Evolutionary conservation across 92 coral and sea anemone genomes (phyloP).

Genomic region (Zoanthus solanderi): DNA sequence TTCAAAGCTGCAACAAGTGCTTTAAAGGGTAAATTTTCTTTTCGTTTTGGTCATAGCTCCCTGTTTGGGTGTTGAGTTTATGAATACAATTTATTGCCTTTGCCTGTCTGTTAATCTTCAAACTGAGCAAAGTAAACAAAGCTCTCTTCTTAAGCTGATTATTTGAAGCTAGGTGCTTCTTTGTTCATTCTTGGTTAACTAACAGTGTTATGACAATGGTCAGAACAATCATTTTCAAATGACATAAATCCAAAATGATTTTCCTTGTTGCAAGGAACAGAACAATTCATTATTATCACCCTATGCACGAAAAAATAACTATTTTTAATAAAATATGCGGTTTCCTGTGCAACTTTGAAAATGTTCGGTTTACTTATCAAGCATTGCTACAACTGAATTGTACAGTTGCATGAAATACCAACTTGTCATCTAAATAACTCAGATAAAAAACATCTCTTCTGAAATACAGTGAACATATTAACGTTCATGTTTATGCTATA

Average conservation of each 20-base stretch:
- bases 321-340: slow-evolving; percentile 40
- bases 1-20: background rate
- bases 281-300: slow-evolving; percentile 47
- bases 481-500: slow-evolving; percentile 44
- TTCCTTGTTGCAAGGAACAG: slow-evolving; percentile 48
- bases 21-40: slow-evolving; percentile 17
- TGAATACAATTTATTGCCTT: slow-evolving; percentile 14
- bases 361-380: slow-evolving; percentile 42
- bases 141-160: slow-evolving; percentile 19
- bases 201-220: slow-evolving; percentile 36
- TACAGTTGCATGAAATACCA: slow-evolving; percentile 46
- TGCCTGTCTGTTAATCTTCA: slow-evolving; percentile 21
- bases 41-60: slow-evolving; percentile 4
- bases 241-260: slow-evolving; percentile 37
- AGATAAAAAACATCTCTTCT: slow-evolving; percentile 48
- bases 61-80: background rate
- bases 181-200: slow-evolving; percentile 42
- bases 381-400: slow-evolving; percentile 50
- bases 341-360: slow-evolving; percentile 2
- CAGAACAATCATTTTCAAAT: slow-evolving; percentile 50
- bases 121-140: slow-evolving; percentile 46
- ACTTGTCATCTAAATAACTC: slow-evolving; percentile 45
- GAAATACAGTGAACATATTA: slow-evolving; percentile 46
- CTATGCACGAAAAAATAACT: slow-evolving; percentile 50
- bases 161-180: slow-evolving; percentile 42